phyloP scores from a whole-genome alignment of 2,113 vertebrate genomes.

The Tympanuchus pallidicinctus region DNA sequence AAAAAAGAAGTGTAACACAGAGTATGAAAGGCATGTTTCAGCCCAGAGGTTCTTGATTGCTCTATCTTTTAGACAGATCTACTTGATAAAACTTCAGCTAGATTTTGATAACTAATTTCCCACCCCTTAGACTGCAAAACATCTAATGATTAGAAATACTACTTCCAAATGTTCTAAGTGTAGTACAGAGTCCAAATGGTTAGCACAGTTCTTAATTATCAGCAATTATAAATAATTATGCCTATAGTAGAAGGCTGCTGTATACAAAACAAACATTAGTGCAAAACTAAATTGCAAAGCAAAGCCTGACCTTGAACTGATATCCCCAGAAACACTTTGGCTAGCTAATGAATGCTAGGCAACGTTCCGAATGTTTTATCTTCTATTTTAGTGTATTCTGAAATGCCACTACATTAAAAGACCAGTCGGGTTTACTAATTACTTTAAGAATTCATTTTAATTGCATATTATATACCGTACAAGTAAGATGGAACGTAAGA shows the following conservation, averaged over 20 bases:
- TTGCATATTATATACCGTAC: neutral
- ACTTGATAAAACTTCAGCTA: neutral
- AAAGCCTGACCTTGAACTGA: slow-evolving; percentile 51
- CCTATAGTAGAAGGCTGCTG: slow-evolving; percentile 27
- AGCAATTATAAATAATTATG: slow-evolving; percentile 50
- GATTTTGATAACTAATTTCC: neutral
- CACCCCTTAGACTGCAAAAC: neutral
- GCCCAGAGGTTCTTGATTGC: neutral
- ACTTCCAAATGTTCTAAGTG: neutral
- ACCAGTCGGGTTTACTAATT: slow-evolving; percentile 21
- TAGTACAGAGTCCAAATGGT: neutral
- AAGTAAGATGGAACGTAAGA: neutral
- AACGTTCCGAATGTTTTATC: neutral
- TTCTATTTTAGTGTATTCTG: slow-evolving; percentile 26
- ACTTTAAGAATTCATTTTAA: neutral
- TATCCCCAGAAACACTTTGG: slow-evolving; percentile 34
- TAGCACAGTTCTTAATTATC: slow-evolving; percentile 44
- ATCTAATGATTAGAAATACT: neutral
- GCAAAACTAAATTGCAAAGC: slow-evolving; percentile 51
- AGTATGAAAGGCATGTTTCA: neutral
- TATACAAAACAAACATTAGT: slow-evolving; percentile 56
- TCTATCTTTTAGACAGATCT: neutral
- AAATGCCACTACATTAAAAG: slow-evolving; percentile 33
- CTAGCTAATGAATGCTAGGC: neutral
- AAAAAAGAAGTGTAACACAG: neutral